phyloP scores from a whole-genome alignment of 2,113 vertebrate species.

The Phalacrocorax carbo region DNA sequence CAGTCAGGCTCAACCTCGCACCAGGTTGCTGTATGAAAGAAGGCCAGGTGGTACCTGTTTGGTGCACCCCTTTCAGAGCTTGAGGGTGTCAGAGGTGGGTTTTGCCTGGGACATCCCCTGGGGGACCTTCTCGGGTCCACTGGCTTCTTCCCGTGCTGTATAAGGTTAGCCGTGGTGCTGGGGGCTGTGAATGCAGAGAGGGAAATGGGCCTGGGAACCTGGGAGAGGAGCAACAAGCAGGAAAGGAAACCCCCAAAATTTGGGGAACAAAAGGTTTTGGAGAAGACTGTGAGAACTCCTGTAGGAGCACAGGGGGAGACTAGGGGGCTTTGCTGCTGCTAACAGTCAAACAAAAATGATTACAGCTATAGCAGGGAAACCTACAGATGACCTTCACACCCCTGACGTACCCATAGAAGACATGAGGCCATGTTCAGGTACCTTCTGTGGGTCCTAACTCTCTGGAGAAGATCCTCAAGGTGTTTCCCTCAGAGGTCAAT shows the following conservation, averaged over 20 bases:
- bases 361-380: not conserved
- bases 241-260: not conserved
- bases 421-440: fast-evolving
- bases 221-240: not conserved
- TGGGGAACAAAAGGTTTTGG: not conserved
- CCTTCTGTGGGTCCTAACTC: not conserved
- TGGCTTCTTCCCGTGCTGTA: not conserved
- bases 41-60: not conserved
- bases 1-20: not conserved
- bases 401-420: not conserved
- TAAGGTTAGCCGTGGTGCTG: not conserved
- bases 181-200: fast-evolving
- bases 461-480: not conserved
- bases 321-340: not conserved
- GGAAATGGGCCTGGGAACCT: not conserved
- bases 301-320: not conserved
- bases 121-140: not conserved
- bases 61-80: not conserved
- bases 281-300: not conserved
- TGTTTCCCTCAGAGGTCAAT: not conserved
- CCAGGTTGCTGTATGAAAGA: not conserved
- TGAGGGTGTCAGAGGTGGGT: not conserved
- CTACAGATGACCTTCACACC: not conserved
- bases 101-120: not conserved
- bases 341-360: not conserved